Evolutionary conservation across 2,797 vertebrate genomes (phyloP).

Genomic region (Pogoniulus pusillus): DNA sequence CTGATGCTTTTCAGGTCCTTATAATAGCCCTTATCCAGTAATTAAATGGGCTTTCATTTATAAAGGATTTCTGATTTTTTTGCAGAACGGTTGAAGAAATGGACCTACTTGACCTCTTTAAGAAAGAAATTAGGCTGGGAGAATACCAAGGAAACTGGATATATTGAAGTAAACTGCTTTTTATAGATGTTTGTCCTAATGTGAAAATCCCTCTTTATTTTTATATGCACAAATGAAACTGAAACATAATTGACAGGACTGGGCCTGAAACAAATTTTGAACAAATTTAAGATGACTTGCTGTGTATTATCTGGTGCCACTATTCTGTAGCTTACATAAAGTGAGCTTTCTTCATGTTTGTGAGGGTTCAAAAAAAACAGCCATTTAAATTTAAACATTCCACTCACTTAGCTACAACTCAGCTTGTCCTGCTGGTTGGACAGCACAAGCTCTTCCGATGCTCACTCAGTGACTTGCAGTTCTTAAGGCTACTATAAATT

Average conservation of each 20-base stretch:
- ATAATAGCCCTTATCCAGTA: not conserved
- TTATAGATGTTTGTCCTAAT: constrained; percentile 23
- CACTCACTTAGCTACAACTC: not conserved
- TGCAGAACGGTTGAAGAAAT: constrained; percentile 12
- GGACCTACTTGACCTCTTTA: not conserved
- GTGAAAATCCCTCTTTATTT: constrained; percentile 62
- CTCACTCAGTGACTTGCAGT: constrained; percentile 17
- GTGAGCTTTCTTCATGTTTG: constrained; percentile 39
- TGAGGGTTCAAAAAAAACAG: constrained; percentile 26
- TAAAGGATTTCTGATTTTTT: not conserved
- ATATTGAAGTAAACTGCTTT: constrained; percentile 30
- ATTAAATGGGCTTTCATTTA: not conserved
- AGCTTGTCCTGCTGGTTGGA: constrained; percentile 29
- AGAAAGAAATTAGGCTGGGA: not conserved
- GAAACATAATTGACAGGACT: constrained; percentile 2
- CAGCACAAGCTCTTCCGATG: not conserved
- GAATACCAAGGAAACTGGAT: not conserved
- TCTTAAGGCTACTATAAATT: constrained; percentile 2
- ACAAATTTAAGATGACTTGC: constrained; percentile 1
- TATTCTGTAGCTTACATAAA: not conserved
- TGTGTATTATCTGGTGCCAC: constrained; percentile 21
- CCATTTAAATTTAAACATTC: constrained; percentile 58
- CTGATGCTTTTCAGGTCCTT: not conserved
- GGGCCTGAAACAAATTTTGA: constrained; percentile 27
- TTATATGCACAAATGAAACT: constrained; percentile 42